Percentiles rank a stretch among this genome's conserved stretches.
Evolutionary conservation across 2,113 vertebrate genomes (phyloP).

Genomic region (Sigmodon hispidus): DNA sequence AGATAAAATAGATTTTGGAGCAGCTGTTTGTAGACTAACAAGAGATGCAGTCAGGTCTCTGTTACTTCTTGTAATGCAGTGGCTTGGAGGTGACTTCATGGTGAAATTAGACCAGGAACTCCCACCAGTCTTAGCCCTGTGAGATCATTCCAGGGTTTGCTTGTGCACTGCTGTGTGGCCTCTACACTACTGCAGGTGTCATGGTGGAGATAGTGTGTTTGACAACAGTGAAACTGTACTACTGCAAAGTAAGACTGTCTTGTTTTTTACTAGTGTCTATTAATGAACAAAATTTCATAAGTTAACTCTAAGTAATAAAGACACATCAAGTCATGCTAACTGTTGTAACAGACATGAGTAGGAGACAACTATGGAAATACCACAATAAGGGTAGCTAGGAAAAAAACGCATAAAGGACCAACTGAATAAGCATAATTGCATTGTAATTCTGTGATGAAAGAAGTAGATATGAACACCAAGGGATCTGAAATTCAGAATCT

Average conservation of each 20-base stretch:
- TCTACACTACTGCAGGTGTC: neutral
- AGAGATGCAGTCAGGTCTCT: neutral
- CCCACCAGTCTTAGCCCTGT: neutral
- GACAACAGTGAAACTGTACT: neutral
- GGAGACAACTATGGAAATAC: conserved; percentile 22
- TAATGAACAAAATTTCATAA: conserved; percentile 48
- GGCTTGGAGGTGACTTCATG: neutral
- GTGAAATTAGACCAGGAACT: neutral
- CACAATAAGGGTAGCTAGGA: neutral
- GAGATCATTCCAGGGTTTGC: neutral
- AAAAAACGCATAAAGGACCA: neutral
- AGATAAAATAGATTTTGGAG: neutral
- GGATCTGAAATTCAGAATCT: neutral
- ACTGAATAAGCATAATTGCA: neutral
- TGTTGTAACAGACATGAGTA: conserved; percentile 14
- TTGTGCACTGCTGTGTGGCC: neutral
- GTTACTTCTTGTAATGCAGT: neutral
- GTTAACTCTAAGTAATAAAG: conserved; percentile 1
- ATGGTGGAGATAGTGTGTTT: neutral
- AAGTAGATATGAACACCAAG: neutral
- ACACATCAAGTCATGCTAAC: conserved; percentile 34
- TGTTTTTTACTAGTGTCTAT: conserved; percentile 19
- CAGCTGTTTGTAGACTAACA: neutral
- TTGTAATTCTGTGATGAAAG: neutral
- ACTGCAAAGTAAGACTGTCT: neutral